phyloP scores from a whole-genome alignment of 2,888 invertebrate species.

The Acronicta alni region DNA sequence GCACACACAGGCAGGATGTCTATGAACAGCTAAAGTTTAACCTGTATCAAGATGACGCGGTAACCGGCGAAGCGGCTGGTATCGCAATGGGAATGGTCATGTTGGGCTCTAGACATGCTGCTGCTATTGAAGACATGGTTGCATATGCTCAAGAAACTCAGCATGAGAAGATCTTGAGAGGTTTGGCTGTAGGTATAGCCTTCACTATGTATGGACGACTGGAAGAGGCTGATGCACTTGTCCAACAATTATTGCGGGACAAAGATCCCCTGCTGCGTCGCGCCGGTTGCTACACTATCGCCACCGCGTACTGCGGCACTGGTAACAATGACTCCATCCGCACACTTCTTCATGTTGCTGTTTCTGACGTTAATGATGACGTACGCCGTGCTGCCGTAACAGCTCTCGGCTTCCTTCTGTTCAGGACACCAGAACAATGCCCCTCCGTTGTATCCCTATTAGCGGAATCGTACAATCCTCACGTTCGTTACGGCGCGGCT shows the following conservation, averaged over 20 bases:
- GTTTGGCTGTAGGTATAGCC: constrained; percentile 98
- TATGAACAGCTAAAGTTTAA: constrained; percentile 99
- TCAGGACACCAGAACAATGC: constrained; percentile 98
- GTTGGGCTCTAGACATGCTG: constrained; percentile 97
- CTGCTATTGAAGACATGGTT: constrained; percentile 98
- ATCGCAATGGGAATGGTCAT: constrained; percentile 99
- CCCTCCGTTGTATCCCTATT: constrained; percentile 98
- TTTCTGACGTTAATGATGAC: constrained; percentile 99
- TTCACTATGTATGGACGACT: constrained; percentile 98
- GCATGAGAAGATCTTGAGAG: constrained; percentile 99
- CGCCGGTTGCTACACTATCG: constrained; percentile 99
- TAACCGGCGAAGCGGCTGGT: constrained; percentile 99
- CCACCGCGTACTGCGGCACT: constrained; percentile 99
- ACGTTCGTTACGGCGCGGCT: constrained; percentile 99
- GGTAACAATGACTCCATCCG: constrained; percentile 99
- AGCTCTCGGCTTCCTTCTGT: constrained; percentile 98
- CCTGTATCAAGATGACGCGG: constrained; percentile 99
- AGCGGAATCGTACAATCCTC: constrained; percentile 99
- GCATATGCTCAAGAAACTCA: constrained; percentile 98
- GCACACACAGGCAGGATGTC: constrained; percentile 97
- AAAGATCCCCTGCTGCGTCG: constrained; percentile 98
- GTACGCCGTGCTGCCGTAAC: constrained; percentile 99
- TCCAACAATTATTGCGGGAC: constrained; percentile 96
- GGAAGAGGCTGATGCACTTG: constrained; percentile 98
- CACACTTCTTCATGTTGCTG: constrained; percentile 97